Evolutionary conservation across 2,888 invertebrate genomes (phyloP).

Genomic region (Microplitis manilae): DNA sequence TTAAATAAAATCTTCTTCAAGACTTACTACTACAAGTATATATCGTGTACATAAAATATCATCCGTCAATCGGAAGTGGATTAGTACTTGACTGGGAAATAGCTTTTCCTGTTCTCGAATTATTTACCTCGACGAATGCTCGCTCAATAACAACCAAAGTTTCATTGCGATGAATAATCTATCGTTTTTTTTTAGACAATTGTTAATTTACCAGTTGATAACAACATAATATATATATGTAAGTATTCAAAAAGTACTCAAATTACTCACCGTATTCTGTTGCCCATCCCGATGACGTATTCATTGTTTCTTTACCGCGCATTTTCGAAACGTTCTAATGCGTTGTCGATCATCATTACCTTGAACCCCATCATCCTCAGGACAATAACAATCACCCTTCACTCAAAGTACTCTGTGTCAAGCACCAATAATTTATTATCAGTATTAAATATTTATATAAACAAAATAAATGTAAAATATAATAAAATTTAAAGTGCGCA

Average conservation of each 20-base stretch:
- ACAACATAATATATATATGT: background rate
- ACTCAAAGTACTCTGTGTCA: background rate
- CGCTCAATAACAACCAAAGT: background rate
- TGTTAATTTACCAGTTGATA: background rate
- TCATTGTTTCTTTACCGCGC: constrained; percentile 51
- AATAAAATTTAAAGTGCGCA: background rate
- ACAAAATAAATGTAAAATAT: background rate
- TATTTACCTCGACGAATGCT: background rate
- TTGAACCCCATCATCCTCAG: constrained; percentile 19
- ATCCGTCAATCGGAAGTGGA: background rate
- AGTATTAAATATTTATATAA: background rate
- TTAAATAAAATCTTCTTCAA: background rate
- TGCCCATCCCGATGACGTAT: constrained; percentile 45
- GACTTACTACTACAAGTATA: background rate
- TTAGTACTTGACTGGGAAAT: constrained; percentile 23
- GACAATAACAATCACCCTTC: background rate
- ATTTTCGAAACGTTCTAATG: constrained; percentile 44
- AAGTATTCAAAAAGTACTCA: constrained; percentile 32
- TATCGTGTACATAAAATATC: background rate
- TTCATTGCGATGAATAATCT: background rate
- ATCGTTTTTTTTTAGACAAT: background rate
- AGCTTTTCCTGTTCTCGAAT: constrained; percentile 15
- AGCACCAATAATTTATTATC: background rate
- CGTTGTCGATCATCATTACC: constrained; percentile 19
- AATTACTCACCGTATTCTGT: constrained; percentile 49